Conservation (phyloP, 2,888 invertebrate species). For the Drosophila neutralis region DNA sequence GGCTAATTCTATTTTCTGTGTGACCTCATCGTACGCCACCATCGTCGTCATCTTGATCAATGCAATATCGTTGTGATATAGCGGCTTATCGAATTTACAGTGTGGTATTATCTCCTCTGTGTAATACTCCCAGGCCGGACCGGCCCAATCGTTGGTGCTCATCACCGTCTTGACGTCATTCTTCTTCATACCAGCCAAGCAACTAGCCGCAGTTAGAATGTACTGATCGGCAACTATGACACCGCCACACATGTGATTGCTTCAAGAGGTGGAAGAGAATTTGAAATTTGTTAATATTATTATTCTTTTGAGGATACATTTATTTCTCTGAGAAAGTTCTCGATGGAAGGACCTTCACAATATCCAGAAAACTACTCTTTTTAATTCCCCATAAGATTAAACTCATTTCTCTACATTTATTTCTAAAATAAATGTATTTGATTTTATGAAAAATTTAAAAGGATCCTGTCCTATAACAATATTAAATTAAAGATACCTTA, state of each 20-base stretch:
- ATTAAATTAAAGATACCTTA: fast-evolving
- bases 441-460: not conserved
- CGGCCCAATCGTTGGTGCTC: conserved; percentile 80
- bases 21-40: conserved; percentile 86
- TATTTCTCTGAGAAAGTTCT: not conserved
- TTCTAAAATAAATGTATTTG: not conserved
- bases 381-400: not conserved
- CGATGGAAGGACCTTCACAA: not conserved
- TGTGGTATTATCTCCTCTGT: conserved; percentile 75
- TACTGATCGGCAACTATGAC: conserved; percentile 79
- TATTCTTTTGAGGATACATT: not conserved
- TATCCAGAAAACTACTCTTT: no score
- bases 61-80: conserved; percentile 88
- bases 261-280: conserved; percentile 16
- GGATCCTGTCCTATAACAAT: no score
- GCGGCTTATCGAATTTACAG: conserved; percentile 80
- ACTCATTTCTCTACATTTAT: not conserved
- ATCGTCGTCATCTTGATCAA: conserved; percentile 86
- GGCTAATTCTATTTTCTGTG: conserved; percentile 87
- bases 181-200: conserved; percentile 76
- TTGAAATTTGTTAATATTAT: not conserved
- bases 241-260: conserved; percentile 83
- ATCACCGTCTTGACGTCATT: conserved; percentile 75
- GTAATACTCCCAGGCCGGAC: conserved; percentile 67
- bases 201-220: conserved; percentile 83